These are phyloP conservation scores for Drosophila quinaria DNA, from an alignment of 2,888 invertebrate species.

Conservation along the genomic window DNA sequence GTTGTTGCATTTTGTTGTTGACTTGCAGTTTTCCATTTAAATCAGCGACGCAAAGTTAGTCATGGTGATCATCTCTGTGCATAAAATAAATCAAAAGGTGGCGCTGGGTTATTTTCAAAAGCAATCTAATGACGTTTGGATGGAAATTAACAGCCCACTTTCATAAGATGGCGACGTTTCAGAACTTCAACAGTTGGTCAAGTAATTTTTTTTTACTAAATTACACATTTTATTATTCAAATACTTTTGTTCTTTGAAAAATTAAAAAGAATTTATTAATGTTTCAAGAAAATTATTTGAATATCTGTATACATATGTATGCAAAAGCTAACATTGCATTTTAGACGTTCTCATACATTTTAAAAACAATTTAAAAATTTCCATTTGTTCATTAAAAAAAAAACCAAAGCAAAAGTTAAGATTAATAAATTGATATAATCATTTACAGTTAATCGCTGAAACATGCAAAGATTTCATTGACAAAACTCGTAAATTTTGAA, in stretches of 20 bases:
- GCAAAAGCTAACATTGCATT: background rate
- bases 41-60: conserved; percentile 50
- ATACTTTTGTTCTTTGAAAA: background rate
- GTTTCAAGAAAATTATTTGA: background rate
- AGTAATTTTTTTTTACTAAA: background rate
- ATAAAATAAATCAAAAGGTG: conserved; percentile 46
- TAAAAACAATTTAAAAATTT: conserved; percentile 2
- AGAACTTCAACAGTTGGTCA: background rate
- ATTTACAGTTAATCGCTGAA: conserved; percentile 20
- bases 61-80: conserved; percentile 52
- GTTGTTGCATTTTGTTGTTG: conserved; percentile 31
- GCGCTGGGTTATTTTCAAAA: conserved; percentile 40
- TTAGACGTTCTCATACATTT: conserved; percentile 22
- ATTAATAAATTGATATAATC: conserved; percentile 26
- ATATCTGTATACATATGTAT: background rate
- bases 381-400: conserved; percentile 1
- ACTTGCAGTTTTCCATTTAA: conserved; percentile 60
- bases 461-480: conserved; percentile 34
- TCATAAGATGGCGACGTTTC: conserved; percentile 10
- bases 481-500: conserved; percentile 34
- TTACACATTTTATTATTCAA: background rate
- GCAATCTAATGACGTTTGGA: conserved; percentile 21
- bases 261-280: background rate
- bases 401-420: conserved; percentile 1
- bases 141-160: conserved; percentile 23